phyloP scores from a whole-genome alignment of 1,140 invertebrate species.

The Pemphigus obesinymphae region DNA sequence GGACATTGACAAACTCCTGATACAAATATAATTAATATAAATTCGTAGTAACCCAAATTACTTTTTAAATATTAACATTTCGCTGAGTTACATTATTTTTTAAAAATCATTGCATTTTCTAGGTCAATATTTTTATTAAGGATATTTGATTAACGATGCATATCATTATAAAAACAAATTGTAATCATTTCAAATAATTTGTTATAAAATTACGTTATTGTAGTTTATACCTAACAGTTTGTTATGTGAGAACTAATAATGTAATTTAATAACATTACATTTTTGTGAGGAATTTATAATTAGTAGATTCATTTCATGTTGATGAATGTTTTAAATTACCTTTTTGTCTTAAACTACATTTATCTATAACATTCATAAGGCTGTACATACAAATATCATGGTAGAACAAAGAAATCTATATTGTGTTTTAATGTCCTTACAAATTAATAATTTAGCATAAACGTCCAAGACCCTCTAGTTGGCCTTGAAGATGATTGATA shows the following conservation, averaged over 20 bases:
- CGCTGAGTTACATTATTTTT: background rate
- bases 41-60: background rate
- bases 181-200: background rate
- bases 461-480: background rate
- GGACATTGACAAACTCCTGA: background rate
- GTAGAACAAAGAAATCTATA: background rate
- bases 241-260: background rate
- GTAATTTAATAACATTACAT: background rate
- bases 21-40: background rate
- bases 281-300: background rate
- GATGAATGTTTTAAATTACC: too few relatives aligned
- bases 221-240: background rate
- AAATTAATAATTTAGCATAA: background rate
- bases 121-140: background rate
- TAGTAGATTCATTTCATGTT: background rate
- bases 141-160: too few relatives aligned
- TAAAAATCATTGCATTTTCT: background rate
- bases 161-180: background rate
- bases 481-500: slow-evolving; percentile 16
- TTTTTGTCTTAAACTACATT: too few relatives aligned
- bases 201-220: background rate
- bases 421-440: background rate
- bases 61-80: background rate
- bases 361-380: too few relatives aligned
- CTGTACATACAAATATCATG: background rate